A percentile compares a stretch with the other conserved stretches of the same genome.
Conservation (phyloP, 1,140 invertebrate species). For the Carposina sasakii region DNA sequence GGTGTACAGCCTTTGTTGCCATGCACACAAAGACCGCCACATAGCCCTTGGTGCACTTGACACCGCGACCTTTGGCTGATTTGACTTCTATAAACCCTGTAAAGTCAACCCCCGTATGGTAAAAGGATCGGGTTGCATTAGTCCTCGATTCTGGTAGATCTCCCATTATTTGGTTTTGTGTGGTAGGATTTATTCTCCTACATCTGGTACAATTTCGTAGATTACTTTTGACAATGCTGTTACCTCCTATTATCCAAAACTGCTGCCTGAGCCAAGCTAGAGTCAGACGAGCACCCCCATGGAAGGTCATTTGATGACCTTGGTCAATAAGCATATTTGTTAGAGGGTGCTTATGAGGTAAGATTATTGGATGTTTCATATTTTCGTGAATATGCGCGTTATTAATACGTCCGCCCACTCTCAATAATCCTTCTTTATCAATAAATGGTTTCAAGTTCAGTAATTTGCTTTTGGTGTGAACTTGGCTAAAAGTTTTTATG, state of each 20-base stretch:
- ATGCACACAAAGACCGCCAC: conserved; percentile 51
- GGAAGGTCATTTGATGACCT: conserved; percentile 20
- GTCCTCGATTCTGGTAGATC: conserved; percentile 25
- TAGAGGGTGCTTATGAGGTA: conserved; percentile 15
- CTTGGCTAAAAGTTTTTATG: background rate
- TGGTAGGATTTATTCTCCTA: conserved; percentile 10
- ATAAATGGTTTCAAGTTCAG: conserved; percentile 13
- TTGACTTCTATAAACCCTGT: conserved; percentile 30
- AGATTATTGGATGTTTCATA: conserved; percentile 20
- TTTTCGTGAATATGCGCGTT: conserved; percentile 1
- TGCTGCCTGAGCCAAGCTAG: conserved; percentile 21
- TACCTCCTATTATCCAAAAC: conserved; percentile 30
- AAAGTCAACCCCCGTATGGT: conserved; percentile 35
- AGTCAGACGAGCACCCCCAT: conserved; percentile 28
- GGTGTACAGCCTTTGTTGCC: conserved; percentile 53
- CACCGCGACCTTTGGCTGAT: conserved; percentile 25
- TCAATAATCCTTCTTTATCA: conserved; percentile 13
- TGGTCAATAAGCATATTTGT: conserved; percentile 23
- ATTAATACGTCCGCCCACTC: conserved; percentile 32
- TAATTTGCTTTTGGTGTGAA: conserved; percentile 9
- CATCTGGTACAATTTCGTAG: conserved; percentile 22
- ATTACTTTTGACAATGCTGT: conserved; percentile 4
- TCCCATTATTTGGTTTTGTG: conserved; percentile 29
- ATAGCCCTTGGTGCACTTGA: conserved; percentile 37
- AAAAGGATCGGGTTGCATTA: conserved; percentile 26